Conservation (phyloP, 2,797 vertebrate species). For the Brotula barbata region DNA sequence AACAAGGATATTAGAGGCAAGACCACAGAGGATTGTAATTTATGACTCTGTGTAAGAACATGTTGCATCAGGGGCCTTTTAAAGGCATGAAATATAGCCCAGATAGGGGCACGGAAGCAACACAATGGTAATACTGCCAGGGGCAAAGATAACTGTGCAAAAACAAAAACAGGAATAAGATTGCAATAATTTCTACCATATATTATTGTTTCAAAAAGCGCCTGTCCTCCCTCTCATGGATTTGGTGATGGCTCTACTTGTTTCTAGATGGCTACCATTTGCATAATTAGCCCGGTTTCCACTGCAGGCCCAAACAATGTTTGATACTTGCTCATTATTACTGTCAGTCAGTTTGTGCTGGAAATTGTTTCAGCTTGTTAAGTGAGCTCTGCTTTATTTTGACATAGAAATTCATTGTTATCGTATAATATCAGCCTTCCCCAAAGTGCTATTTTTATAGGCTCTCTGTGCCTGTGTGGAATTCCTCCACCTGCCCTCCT, state of each 20-base stretch:
- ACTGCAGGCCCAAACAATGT: slow-evolving; percentile 27
- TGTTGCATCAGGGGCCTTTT: slow-evolving; percentile 57
- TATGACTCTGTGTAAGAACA: slow-evolving; percentile 33
- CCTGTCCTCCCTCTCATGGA: slow-evolving; percentile 17
- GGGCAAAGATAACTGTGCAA: slow-evolving; percentile 42
- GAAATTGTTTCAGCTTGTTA: slow-evolving; percentile 29
- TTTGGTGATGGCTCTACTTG: slow-evolving; percentile 38
- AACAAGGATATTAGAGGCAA: slow-evolving; percentile 28
- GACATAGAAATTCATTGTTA: background rate
- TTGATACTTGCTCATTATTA: slow-evolving; percentile 33
- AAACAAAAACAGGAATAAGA: slow-evolving; percentile 47
- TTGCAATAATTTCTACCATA: slow-evolving; percentile 38
- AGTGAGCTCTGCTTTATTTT: slow-evolving; percentile 21
- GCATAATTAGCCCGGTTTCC: slow-evolving; percentile 54
- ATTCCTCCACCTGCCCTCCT: slow-evolving; percentile 8
- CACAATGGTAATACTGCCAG: slow-evolving; percentile 27
- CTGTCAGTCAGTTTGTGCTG: slow-evolving; percentile 35
- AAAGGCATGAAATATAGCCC: slow-evolving; percentile 32
- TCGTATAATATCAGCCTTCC: slow-evolving; percentile 13
- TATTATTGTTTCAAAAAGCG: slow-evolving; percentile 19
- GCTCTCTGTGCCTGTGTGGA: background rate
- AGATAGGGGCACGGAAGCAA: slow-evolving; percentile 29
- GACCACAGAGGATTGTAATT: slow-evolving; percentile 33
- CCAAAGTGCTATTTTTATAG: background rate
- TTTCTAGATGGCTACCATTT: slow-evolving; percentile 50